A percentile compares a stretch with the other conserved stretches of the same genome.
These are phyloP conservation scores for Hydriomena furcata DNA, from an alignment of 2,888 invertebrate species.

Conservation along the genomic window DNA sequence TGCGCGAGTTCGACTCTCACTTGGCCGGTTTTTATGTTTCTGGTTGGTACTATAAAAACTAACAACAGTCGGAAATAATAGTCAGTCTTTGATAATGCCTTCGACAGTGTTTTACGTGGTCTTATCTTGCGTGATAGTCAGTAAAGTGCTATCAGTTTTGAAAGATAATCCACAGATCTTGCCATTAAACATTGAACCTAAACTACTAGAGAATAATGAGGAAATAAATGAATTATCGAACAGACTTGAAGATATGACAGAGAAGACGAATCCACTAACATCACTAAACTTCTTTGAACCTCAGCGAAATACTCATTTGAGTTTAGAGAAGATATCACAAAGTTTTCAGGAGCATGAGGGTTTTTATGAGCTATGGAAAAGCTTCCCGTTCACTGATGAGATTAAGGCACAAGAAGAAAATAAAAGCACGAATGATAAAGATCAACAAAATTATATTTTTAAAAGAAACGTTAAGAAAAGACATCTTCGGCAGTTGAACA, in stretches of 20 bases:
- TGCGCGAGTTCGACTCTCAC: too few species aligned
- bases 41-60: too few species aligned
- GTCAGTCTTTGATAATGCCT: slow-evolving; percentile 7
- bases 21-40: too few species aligned
- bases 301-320: too few species aligned
- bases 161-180: too few species aligned
- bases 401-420: neutral
- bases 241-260: too few species aligned
- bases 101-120: neutral
- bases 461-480: neutral
- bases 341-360: neutral
- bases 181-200: too few species aligned
- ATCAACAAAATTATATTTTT: neutral
- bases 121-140: neutral
- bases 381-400: neutral
- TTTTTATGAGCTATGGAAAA: neutral
- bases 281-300: too few species aligned
- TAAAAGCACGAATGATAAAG: neutral
- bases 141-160: neutral
- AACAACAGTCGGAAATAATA: neutral
- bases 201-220: neutral
- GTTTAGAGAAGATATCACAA: too few species aligned
- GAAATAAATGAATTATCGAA: neutral
- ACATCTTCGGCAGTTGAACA: neutral
- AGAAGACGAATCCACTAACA: too few species aligned